These are phyloP conservation scores for Gymnogyps californianus DNA, from an alignment of 2,113 vertebrate species.

Conservation along the genomic window DNA sequence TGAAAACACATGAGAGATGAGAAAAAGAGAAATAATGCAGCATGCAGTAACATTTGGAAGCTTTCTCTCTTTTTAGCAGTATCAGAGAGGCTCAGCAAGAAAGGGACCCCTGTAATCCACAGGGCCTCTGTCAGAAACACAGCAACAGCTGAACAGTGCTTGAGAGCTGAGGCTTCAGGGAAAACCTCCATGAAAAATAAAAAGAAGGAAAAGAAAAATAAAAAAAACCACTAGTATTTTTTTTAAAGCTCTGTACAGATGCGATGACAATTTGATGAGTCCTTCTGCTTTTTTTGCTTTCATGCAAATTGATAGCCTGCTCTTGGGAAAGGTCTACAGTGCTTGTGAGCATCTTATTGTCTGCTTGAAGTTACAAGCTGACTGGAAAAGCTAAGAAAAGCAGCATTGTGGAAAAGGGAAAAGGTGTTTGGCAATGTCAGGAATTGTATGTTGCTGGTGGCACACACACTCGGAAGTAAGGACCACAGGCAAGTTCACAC, in stretches of 20 bases:
- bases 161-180: constrained; percentile 41
- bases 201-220: neutral
- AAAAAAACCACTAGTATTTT: accelerated
- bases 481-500: neutral
- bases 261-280: constrained; percentile 41
- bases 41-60: constrained; percentile 34
- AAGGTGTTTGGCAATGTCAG: neutral
- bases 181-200: constrained; percentile 61
- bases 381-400: neutral
- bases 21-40: constrained; percentile 41
- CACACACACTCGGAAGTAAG: neutral
- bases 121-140: constrained; percentile 20
- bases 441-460: neutral
- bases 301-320: constrained; percentile 29
- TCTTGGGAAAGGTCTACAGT: constrained; percentile 22
- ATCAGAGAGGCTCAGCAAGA: constrained; percentile 21
- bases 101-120: constrained; percentile 6
- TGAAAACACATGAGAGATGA: constrained; percentile 57
- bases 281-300: constrained; percentile 19
- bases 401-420: neutral
- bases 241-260: constrained; percentile 24
- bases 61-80: constrained; percentile 29
- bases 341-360: neutral
- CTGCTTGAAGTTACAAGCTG: constrained; percentile 17
- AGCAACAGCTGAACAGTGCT: constrained; percentile 48